A percentile compares a stretch with the other conserved stretches of the same genome.
Conservation (phyloP, 2,888 invertebrate genomes). For the Drosophila monieri region DNA sequence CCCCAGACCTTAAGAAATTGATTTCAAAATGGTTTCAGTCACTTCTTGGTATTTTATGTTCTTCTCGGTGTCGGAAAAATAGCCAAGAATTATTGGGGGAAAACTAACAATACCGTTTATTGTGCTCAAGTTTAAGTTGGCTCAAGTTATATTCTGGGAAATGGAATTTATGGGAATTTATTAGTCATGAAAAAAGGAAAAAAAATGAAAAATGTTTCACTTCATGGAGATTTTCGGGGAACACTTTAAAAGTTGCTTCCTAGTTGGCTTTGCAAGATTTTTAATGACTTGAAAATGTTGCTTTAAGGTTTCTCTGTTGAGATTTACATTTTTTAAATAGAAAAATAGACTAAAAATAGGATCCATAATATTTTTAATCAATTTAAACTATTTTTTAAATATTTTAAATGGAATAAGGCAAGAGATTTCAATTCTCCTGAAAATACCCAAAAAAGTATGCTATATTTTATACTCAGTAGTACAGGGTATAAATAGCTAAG, state of each 20-base stretch:
- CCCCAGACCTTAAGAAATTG: constrained; percentile 33
- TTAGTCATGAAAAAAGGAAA: not conserved
- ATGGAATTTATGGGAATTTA: not conserved
- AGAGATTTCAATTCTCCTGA: no score
- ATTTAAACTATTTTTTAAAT: no score
- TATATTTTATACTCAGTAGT: not conserved
- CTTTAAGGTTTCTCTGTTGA: no score
- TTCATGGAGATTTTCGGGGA: not conserved
- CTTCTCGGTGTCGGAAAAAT: no score
- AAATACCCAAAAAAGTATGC: no score
- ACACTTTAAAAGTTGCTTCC: not conserved
- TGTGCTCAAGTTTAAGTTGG: not conserved
- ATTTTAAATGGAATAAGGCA: no score
- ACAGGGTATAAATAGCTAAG: not conserved
- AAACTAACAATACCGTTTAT: constrained; percentile 1
- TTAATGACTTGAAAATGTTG: no score
- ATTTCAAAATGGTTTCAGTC: constrained; percentile 10
- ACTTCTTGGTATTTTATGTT: not conserved
- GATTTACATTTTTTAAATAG: no score
- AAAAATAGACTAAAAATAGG: no score
- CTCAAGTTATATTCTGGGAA: not conserved
- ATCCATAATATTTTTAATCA: no score
- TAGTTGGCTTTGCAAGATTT: not conserved
- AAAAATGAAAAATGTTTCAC: not conserved
- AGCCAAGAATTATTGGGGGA: not conserved